Evolutionary conservation across 2,888 invertebrate genomes (phyloP), one percentile per base, ranked within the genome.

Genomic region (Agrochola lychnidis): DNA sequence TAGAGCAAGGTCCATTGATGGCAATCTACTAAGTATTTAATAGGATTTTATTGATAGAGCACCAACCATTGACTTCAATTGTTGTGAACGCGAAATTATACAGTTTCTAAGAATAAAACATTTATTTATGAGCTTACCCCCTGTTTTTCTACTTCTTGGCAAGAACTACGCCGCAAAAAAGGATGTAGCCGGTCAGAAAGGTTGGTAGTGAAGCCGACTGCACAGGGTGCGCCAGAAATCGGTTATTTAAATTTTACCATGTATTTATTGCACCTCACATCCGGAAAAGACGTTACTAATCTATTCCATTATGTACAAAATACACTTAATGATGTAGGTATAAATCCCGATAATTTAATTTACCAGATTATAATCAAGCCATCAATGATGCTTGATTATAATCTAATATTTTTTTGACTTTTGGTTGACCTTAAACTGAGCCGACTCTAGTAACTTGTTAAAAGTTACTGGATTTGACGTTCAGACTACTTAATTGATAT

Each of bases 1-100:
- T 19, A 61, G 30, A 51, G 14, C 80, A 59, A 63, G 72, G 64
- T 53, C 42, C 57, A n/a, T n/a, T 36, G 73, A 45, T 64, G 36
- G 25, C 16, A n/a, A 57, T 16, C 45, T 73, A 48, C 16, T 40
- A 1, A 25, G 30, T 63, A n/a, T 19, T 68, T 61, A n/a, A 74
- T 42, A 25, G 19, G n/a, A 19, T 42, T 36, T 57, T 69, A 19
- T 45, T 40, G 51, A 51, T 22, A 51, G 22, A 51, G 22, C 51
- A 22, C 51, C 9, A 51, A 25, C 61, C 36, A 19, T 51, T 42
- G 40, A 40, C 19, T 19, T 30, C 30, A 2, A 51, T 53, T 72
- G 30, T 62, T 53, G 16, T 36, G 22, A 10, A 71, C n/a, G 53
- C 42, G 9, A 61, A 14, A n/a, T 6, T 53, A 30, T 14, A 68